phyloP scores from a whole-genome alignment of 2,797 vertebrate species.

The Fundulus diaphanus region DNA sequence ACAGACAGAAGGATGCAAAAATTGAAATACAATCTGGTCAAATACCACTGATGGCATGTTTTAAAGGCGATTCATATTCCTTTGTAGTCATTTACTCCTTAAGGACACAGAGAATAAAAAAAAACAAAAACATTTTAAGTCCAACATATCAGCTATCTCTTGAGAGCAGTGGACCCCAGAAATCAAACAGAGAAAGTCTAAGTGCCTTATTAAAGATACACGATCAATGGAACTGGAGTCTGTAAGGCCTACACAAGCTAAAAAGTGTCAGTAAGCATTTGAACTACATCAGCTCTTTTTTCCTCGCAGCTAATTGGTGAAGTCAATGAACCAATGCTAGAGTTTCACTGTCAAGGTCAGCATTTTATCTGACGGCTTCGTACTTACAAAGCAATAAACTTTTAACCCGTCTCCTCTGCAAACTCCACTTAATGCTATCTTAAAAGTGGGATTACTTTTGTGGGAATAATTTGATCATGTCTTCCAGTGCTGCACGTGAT shows the following conservation, averaged over 20 bases:
- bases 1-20: not conserved
- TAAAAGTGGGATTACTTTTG: conserved; percentile 4
- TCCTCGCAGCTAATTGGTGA: conserved; percentile 17
- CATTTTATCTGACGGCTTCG: conserved; percentile 5
- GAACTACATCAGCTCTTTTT: conserved; percentile 17
- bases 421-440: conserved; percentile 11
- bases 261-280: conserved; percentile 5
- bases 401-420: conserved; percentile 4
- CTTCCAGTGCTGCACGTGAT: not conserved
- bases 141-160: not conserved
- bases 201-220: conserved; percentile 14
- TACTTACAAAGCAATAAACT: conserved; percentile 12
- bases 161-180: conserved; percentile 3
- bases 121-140: not conserved
- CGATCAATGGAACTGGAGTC: conserved; percentile 17
- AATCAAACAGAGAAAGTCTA: not conserved
- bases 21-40: not conserved
- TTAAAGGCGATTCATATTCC: not conserved
- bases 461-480: conserved; percentile 8
- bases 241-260: conserved; percentile 2
- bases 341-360: conserved; percentile 24
- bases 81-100: not conserved
- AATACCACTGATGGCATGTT: not conserved
- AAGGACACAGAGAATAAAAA: not conserved
- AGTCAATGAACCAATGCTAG: conserved; percentile 1